Base-by-base conservation (phyloP, 2,797 vertebrate genomes). In the Harpagifer antarcticus region DNA sequence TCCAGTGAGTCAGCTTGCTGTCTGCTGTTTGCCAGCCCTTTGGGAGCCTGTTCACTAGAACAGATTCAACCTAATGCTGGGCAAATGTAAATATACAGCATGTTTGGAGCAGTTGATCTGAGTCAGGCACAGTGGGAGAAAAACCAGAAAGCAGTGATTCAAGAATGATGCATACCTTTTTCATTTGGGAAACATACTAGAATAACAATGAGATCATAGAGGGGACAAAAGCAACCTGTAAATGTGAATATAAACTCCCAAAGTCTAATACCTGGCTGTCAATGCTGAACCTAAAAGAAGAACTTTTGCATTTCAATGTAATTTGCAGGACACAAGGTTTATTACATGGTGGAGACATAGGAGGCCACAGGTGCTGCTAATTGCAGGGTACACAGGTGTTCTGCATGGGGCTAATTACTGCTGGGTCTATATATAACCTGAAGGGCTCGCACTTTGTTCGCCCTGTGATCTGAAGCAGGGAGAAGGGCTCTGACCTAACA, bases 31-130 rank as follows among this genome's bases (percentile, higher is more conserved):
- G 59, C 54, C 31, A 72, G 68, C 50, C 76, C 76, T 76, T 62
- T 45, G 57, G 81, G 69, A 58, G 6, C 13, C 69, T 81, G 58
- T 71, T 80, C 78, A 80, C 45, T 77, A 61, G 55, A 68, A 81
- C 71, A 83, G 59, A 82, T 78, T 70, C 61, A 60, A 70, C 79
- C 72, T 86, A 70, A 54, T 80, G 50, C 70, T 73, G 59, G 68
- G 40, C 66, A 70, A 37, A 68, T 56, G 33, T 45, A 68, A 74
- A 81, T 61, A 60, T 27, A 68, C 54, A 64, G 59, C 71, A 62
- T 56, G 67, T 79, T 74, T 72, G 63, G 37, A 78, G 62, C 31
- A 42, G 27, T 67, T 85, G 62, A 76, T 83, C 79, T 76, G 74
- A 67, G 78, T 88, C 78, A 68, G 67, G 31, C 61, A 47, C 50